Conservation (phyloP, 2,888 invertebrate genomes). For the Lordiphosa fenestrarum region DNA sequence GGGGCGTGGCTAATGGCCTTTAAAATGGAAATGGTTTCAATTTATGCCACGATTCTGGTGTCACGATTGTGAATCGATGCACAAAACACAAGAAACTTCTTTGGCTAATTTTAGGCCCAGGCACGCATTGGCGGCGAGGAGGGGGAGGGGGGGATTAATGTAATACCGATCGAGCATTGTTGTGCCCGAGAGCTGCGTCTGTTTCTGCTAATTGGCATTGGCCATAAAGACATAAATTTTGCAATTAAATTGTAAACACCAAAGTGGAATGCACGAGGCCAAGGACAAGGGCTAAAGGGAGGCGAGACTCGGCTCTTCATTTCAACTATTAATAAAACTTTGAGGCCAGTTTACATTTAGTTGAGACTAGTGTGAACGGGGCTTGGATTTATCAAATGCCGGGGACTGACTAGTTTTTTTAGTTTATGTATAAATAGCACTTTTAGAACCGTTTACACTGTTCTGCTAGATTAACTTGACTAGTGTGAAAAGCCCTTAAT, state of each 20-base stretch:
- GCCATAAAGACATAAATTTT: constrained; percentile 75
- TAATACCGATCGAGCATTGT: constrained; percentile 43
- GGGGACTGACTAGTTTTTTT: too few species aligned
- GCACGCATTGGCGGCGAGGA: background rate
- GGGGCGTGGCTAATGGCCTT: constrained; percentile 33
- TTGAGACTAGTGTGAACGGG: too few species aligned
- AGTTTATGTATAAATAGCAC: too few species aligned
- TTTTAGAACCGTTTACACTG: too few species aligned
- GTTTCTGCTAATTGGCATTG: constrained; percentile 75
- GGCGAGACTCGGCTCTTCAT: background rate
- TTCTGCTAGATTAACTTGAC: too few species aligned
- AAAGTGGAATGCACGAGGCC: constrained; percentile 30
- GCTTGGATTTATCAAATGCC: too few species aligned
- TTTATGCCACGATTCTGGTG: background rate
- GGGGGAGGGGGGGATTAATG: constrained; percentile 36
- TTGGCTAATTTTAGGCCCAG: constrained; percentile 54
- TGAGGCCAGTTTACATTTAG: too few species aligned
- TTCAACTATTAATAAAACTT: too few species aligned
- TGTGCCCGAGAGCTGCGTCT: constrained; percentile 5
- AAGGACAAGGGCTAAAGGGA: constrained; percentile 17
- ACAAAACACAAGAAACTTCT: constrained; percentile 15
- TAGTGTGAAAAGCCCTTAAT: too few species aligned
- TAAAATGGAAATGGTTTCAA: constrained; percentile 12
- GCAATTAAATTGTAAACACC: constrained; percentile 72
- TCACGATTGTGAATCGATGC: too few species aligned